phyloP scores from a whole-genome alignment of 2,113 vertebrate species.

The Lucifuga dentata region DNA sequence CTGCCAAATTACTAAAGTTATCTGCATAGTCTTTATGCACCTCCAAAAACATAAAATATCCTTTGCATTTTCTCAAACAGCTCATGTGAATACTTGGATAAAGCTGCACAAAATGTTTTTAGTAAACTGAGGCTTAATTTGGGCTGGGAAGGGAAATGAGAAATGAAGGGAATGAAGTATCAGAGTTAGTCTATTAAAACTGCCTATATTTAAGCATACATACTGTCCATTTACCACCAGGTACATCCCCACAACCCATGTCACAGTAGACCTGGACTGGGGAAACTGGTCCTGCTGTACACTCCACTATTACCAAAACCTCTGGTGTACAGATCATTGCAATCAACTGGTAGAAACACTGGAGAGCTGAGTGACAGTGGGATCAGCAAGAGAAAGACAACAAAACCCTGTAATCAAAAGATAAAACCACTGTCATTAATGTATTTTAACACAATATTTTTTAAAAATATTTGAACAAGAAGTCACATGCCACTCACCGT shows the following conservation, averaged over 20 bases:
- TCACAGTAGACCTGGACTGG: slow-evolving; percentile 83
- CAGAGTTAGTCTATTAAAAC: too few species aligned
- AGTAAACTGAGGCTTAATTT: too few species aligned
- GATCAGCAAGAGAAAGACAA: slow-evolving; percentile 19
- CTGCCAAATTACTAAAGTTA: too few species aligned
- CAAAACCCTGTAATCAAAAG: slow-evolving; percentile 7
- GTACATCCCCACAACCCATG: slow-evolving; percentile 68
- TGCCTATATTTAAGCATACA: not conserved
- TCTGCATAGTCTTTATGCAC: too few species aligned
- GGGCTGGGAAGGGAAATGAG: too few species aligned
- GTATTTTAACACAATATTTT: not conserved
- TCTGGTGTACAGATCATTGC: slow-evolving; percentile 34
- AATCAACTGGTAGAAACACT: slow-evolving; percentile 35
- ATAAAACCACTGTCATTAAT: not conserved
- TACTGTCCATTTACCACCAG: slow-evolving; percentile 53
- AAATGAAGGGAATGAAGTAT: too few species aligned
- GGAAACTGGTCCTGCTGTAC: slow-evolving; percentile 72
- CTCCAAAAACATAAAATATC: too few species aligned
- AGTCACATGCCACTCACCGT: too few species aligned
- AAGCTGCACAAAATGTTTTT: too few species aligned
- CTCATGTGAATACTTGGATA: too few species aligned
- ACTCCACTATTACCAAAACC: slow-evolving; percentile 67
- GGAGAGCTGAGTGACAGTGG: slow-evolving; percentile 20
- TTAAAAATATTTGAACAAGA: too few species aligned
- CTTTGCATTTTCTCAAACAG: too few species aligned